phyloP scores from a whole-genome alignment of 2,888 invertebrate species.

The Stenodera caucasica region DNA sequence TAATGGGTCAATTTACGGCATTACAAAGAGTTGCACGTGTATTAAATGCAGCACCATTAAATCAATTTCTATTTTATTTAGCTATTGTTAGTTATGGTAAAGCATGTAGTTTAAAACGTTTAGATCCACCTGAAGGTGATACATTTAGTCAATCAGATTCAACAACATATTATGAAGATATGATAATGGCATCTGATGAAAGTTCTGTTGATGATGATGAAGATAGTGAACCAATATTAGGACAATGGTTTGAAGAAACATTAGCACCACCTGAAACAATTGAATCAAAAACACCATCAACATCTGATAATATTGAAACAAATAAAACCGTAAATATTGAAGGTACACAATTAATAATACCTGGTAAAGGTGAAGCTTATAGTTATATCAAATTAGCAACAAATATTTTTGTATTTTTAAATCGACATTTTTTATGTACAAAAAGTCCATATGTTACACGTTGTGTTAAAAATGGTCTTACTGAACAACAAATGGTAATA shows the following conservation, averaged over 20 bases:
- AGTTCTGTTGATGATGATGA: slow-evolving; percentile 86
- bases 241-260: slow-evolving; percentile 94
- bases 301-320: slow-evolving; percentile 58
- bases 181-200: slow-evolving; percentile 88
- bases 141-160: slow-evolving; percentile 87
- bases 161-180: slow-evolving; percentile 95
- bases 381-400: slow-evolving; percentile 85
- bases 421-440: slow-evolving; percentile 76
- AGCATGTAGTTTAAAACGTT: slow-evolving; percentile 80
- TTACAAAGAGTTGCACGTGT: slow-evolving; percentile 72
- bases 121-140: slow-evolving; percentile 83
- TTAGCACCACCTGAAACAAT: slow-evolving; percentile 76
- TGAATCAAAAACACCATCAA: slow-evolving; percentile 61
- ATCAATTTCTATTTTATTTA: slow-evolving; percentile 82
- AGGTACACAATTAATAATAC: slow-evolving; percentile 62
- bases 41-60: slow-evolving; percentile 71
- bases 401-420: slow-evolving; percentile 83
- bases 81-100: slow-evolving; percentile 91
- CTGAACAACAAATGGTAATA: slow-evolving; percentile 87
- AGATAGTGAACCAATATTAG: slow-evolving; percentile 83
- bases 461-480: slow-evolving; percentile 70
- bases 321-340: slow-evolving; percentile 57
- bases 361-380: slow-evolving; percentile 78
- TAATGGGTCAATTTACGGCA: slow-evolving; percentile 68
- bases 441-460: slow-evolving; percentile 69